phyloP scores from a whole-genome alignment of 2,797 vertebrate genomes.

The Etheostoma nigrum region DNA sequence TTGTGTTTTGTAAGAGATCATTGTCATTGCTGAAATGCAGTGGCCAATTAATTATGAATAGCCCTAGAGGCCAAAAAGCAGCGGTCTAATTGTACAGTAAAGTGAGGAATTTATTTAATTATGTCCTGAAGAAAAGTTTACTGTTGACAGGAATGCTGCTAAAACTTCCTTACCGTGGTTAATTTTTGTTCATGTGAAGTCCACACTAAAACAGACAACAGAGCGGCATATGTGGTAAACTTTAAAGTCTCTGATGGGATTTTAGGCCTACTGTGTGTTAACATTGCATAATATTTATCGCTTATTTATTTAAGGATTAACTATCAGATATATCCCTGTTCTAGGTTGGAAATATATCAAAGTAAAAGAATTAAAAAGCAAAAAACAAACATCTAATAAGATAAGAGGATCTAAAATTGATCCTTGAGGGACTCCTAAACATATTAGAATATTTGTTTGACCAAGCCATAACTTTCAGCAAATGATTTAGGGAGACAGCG shows the following conservation, averaged over 20 bases:
- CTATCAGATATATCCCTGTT: background rate
- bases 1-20: background rate
- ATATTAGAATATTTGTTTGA: background rate
- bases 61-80: background rate
- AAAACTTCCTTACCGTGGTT: background rate
- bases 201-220: background rate
- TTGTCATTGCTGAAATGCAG: background rate
- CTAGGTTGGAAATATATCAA: background rate
- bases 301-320: too few species aligned
- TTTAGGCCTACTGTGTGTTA: accelerated
- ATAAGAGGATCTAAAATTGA: background rate
- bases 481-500: background rate
- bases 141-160: background rate
- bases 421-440: slow-evolving; percentile 17
- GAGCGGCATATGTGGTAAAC: background rate
- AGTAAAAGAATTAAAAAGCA: background rate
- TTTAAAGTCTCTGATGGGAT: background rate
- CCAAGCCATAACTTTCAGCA: background rate
- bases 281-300: background rate
- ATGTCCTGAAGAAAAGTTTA: background rate
- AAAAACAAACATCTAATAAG: background rate
- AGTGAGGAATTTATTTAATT: background rate
- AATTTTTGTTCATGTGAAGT: background rate
- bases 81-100: background rate
- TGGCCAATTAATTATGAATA: background rate